Percentiles rank a stretch among this genome's conserved stretches.
These are phyloP conservation scores for Leptinotarsa haldemani DNA, from an alignment of 2,888 invertebrate genomes.

Conservation along the genomic window DNA sequence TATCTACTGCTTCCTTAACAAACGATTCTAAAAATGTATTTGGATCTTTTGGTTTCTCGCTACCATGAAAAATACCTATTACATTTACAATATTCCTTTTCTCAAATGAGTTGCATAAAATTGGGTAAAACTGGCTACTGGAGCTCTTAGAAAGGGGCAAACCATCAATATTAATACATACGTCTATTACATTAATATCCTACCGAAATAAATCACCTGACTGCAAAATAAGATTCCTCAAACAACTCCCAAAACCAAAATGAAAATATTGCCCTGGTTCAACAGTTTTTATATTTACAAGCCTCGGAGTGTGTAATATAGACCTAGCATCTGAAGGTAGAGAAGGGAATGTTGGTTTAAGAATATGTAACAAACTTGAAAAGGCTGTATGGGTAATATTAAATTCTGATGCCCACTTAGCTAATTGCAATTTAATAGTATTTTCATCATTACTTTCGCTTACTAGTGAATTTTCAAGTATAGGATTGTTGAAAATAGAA, in stretches of 20 bases:
- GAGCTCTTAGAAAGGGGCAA: slow-evolving; percentile 12
- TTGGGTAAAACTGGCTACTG: slow-evolving; percentile 10
- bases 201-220: background rate
- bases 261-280: slow-evolving; percentile 13
- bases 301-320: slow-evolving; percentile 8
- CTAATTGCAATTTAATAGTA: background rate
- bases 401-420: slow-evolving; percentile 5
- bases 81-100: background rate
- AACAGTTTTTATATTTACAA: slow-evolving; percentile 1
- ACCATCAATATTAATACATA: slow-evolving; percentile 14
- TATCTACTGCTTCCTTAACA: slow-evolving; percentile 18
- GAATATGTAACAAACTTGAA: slow-evolving; percentile 11
- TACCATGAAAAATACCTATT: slow-evolving; percentile 29
- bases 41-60: slow-evolving; percentile 25
- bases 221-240: slow-evolving; percentile 1
- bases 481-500: background rate
- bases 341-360: slow-evolving; percentile 5
- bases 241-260: slow-evolving; percentile 2
- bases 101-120: slow-evolving; percentile 4
- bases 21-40: slow-evolving; percentile 24
- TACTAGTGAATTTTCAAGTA: background rate
- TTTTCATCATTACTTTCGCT: background rate
- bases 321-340: slow-evolving; percentile 4
- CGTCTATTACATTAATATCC: background rate
- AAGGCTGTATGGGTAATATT: slow-evolving; percentile 10